Evolutionary conservation across 2,113 vertebrate species (phyloP).

Genomic region (Otus sunia): DNA sequence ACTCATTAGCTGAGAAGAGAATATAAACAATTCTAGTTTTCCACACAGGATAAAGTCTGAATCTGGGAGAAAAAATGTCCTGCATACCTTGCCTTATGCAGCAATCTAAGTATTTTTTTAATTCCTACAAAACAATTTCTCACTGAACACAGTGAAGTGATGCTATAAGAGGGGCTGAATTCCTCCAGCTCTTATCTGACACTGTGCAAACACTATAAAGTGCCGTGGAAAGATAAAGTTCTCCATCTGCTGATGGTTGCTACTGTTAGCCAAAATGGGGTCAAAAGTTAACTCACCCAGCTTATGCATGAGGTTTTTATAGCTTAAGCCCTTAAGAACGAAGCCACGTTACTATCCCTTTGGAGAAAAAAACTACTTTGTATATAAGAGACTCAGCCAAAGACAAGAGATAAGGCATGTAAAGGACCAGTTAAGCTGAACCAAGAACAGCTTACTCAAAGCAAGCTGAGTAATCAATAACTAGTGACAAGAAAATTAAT

Average conservation of each 20-base stretch:
- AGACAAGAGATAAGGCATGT: not conserved
- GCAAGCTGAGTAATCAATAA: not conserved
- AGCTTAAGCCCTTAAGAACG: not conserved
- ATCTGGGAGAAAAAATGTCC: not conserved
- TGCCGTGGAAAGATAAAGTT: not conserved
- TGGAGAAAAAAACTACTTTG: not conserved
- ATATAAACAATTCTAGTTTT: not conserved
- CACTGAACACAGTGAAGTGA: not conserved
- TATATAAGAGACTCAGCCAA: not conserved
- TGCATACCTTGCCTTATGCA: not conserved
- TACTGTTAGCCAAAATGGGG: not conserved
- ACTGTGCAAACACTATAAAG: not conserved
- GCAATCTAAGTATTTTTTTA: not conserved
- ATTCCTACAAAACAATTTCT: not conserved
- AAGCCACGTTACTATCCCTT: not conserved
- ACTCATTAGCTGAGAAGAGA: not conserved
- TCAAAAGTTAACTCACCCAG: not conserved
- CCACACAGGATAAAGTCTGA: not conserved
- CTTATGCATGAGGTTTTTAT: not conserved
- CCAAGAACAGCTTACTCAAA: not conserved
- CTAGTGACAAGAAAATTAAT: not conserved
- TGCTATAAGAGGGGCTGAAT: not conserved
- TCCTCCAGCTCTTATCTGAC: conserved; percentile 31
- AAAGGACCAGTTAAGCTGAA: not conserved
- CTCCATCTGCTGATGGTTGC: conserved; percentile 6